These are phyloP conservation scores for Acrocyrtus sp. DNA, from an alignment of 2,888 invertebrate genomes.

Conservation along the genomic window DNA sequence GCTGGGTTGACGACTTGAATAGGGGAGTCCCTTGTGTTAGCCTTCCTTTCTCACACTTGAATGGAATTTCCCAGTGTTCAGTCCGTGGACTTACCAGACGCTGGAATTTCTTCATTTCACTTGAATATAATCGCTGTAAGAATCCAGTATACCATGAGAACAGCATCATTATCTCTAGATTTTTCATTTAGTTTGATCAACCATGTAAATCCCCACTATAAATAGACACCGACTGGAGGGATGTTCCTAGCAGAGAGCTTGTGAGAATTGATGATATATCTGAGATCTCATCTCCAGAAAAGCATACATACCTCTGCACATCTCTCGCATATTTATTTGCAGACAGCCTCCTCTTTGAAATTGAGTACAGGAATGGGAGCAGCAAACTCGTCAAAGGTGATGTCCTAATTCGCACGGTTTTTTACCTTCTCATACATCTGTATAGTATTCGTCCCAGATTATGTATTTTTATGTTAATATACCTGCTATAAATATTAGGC, in stretches of 20 bases:
- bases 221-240: constrained; percentile 26
- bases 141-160: no score
- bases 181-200: no score
- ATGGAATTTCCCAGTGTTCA: constrained; percentile 22
- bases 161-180: no score
- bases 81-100: constrained; percentile 7
- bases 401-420: no score
- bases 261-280: constrained; percentile 32
- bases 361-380: constrained; percentile 30
- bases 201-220: no score
- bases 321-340: constrained; percentile 29
- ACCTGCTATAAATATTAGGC: no score
- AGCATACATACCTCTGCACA: constrained; percentile 18
- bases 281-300: constrained; percentile 23
- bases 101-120: constrained; percentile 34
- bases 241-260: constrained; percentile 13
- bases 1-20: constrained; percentile 10
- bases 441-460: no score
- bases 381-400: neutral
- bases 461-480: no score
- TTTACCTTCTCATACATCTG: no score
- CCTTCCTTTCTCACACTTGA: constrained; percentile 36
- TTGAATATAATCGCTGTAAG: constrained; percentile 28
- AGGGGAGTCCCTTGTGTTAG: constrained; percentile 8
- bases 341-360: constrained; percentile 35